Evolutionary conservation across 2,797 vertebrate genomes (phyloP).

Genomic region (Thripadectes ignobilis): DNA sequence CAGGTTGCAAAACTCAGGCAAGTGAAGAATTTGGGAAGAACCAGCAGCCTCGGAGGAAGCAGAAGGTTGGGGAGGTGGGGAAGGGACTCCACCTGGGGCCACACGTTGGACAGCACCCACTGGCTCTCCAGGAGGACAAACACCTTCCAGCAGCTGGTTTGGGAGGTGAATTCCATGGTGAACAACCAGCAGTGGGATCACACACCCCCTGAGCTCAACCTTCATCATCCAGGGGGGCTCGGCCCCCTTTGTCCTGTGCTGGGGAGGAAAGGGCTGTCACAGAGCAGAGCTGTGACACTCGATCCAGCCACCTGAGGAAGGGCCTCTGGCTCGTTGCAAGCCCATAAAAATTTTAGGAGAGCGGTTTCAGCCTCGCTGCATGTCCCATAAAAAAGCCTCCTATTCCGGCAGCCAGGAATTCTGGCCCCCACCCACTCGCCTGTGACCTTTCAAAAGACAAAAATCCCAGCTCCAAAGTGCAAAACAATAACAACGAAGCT

Average conservation of each 20-base stretch:
- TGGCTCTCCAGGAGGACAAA: background rate
- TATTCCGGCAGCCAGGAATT: background rate
- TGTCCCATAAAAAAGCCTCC: background rate
- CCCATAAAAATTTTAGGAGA: background rate
- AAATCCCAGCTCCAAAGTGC: background rate
- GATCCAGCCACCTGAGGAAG: background rate
- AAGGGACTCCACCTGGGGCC: background rate
- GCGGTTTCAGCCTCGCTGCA: background rate
- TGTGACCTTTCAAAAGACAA: background rate
- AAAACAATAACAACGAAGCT: background rate
- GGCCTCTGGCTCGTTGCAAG: background rate
- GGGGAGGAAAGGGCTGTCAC: accelerated
- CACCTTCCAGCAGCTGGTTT: background rate
- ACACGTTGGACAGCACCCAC: accelerated
- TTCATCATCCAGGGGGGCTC: accelerated
- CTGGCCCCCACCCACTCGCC: background rate
- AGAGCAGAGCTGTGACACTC: background rate
- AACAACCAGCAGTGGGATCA: background rate
- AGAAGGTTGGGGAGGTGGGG: background rate
- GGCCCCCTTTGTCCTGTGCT: accelerated
- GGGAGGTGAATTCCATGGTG: accelerated
- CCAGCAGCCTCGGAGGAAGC: background rate
- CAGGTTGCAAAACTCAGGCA: accelerated
- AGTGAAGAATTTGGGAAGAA: background rate
- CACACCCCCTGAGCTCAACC: background rate